Conservation (phyloP, 92 coral and sea anemone genomes). For the Heliopora coerulea region DNA sequence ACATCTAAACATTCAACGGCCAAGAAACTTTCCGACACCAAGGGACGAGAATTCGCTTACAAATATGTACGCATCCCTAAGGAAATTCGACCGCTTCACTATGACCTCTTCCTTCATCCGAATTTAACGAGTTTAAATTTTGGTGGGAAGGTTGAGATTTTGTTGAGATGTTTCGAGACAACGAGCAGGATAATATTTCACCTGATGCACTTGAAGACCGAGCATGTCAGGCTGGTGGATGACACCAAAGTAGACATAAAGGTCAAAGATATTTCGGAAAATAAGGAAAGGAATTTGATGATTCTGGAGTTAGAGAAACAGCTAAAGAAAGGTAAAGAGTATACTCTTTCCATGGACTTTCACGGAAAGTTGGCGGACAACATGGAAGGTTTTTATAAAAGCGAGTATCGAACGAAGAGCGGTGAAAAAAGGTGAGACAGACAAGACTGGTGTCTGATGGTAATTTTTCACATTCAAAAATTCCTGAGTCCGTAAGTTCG, state of each 20-base stretch:
- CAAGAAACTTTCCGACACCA: constrained; percentile 16
- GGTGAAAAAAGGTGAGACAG: constrained; percentile 54
- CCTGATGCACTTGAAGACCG: constrained; percentile 52
- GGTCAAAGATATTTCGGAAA: constrained; percentile 39
- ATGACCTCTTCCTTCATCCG: constrained; percentile 66
- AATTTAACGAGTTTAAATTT: constrained; percentile 65
- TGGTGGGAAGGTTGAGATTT: constrained; percentile 60
- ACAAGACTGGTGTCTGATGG: background rate
- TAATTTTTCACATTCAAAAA: background rate
- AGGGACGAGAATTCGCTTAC: constrained; percentile 50
- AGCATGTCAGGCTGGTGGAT: constrained; percentile 37
- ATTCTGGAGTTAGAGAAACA: constrained; percentile 36
- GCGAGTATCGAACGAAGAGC: constrained; percentile 52
- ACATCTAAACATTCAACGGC: background rate
- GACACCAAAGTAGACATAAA: constrained; percentile 37
- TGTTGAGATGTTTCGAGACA: constrained; percentile 50
- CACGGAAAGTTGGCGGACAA: constrained; percentile 55
- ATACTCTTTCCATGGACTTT: constrained; percentile 53
- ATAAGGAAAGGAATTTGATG: constrained; percentile 47
- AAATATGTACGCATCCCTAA: constrained; percentile 72
- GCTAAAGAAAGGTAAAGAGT: constrained; percentile 43
- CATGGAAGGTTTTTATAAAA: constrained; percentile 65
- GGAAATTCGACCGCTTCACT: constrained; percentile 61
- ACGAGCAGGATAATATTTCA: constrained; percentile 73
- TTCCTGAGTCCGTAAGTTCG: too few species aligned